Percentiles rank a stretch among this genome's conserved stretches.
phyloP scores from a whole-genome alignment of 2,797 vertebrate genomes.

The Muscicapa comitata region DNA sequence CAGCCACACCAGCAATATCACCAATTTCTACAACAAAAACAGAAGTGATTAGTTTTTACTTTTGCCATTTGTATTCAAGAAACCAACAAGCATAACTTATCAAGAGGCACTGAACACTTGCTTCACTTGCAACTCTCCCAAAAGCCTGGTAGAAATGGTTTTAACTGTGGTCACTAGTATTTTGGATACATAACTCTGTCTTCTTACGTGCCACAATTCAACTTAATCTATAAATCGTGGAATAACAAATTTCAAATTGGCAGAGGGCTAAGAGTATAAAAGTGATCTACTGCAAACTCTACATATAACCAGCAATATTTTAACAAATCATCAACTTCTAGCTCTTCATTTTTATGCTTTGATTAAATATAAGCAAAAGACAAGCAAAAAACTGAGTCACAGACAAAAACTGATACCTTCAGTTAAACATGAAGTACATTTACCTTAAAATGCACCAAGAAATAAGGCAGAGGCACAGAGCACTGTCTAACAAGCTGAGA shows the following conservation, averaged over 20 bases:
- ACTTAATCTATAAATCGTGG: neutral
- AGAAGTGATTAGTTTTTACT: neutral
- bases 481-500: neutral
- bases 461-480: neutral
- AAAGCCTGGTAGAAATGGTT: neutral
- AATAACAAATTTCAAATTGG: neutral
- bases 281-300: neutral
- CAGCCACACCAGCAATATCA: conserved; percentile 95
- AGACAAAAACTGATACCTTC: neutral
- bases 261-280: neutral
- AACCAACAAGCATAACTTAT: neutral
- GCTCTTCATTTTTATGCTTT: neutral
- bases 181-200: neutral
- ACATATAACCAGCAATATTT: neutral
- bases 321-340: neutral
- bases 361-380: neutral
- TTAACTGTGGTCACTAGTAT: neutral
- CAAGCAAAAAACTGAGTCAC: neutral
- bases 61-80: neutral
- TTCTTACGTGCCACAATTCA: neutral
- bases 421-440: neutral
- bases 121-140: neutral
- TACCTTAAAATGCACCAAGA: neutral
- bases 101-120: neutral
- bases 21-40: conserved; percentile 87